Base-by-base conservation (phyloP, 2,113 vertebrate species). In the Lonchura striata region DNA sequence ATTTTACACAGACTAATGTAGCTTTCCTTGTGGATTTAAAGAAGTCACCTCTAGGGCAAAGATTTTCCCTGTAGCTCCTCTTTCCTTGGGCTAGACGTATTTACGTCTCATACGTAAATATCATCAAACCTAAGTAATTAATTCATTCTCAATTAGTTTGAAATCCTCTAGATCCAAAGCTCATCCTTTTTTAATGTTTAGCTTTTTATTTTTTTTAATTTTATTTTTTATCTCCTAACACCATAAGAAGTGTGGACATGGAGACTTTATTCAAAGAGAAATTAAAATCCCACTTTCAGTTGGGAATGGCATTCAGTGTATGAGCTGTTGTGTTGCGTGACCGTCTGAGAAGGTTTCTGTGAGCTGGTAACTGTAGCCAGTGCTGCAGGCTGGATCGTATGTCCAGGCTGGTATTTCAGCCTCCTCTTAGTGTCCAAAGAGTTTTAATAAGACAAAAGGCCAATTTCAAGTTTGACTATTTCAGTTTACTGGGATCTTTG, bases 341-440 rank as follows among this genome's bases (percentile, higher is more conserved):
- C 12, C 0, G 1, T 35, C 57, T 65, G 50, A 37, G 79, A 25
- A 52, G 76, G 33, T 27, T 22, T 13, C 54, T 11, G 80, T 65
- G 83, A 88, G 53, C 2, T 6, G 35, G 76, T 94, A 90, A 97
- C 52, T 37, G 13, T 81, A 88, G 75, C 84, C 54, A 30, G 64
- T 8, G 71, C 15, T 64, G 39, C 0, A 3, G 30, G 41, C 37
- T 81, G 80, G 75, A 95, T 96, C 69, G 0, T 30, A 39, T 96
- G 16, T 86, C 90, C 6, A 1, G 82, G 92, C 65, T 94, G 72
- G 37, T 93, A 92, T 95, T 95, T 92, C 94, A 95, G 61, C 82
- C 53, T 95, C 41, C 44, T 78, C n/a, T 82, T 53, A 64, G 61
- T 3, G 8, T 64, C 86, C 83, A 44, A 90, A 88, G 72, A 71